Conservation (phyloP, 1,140 invertebrate genomes). For the Mercenaria mercenaria region DNA sequence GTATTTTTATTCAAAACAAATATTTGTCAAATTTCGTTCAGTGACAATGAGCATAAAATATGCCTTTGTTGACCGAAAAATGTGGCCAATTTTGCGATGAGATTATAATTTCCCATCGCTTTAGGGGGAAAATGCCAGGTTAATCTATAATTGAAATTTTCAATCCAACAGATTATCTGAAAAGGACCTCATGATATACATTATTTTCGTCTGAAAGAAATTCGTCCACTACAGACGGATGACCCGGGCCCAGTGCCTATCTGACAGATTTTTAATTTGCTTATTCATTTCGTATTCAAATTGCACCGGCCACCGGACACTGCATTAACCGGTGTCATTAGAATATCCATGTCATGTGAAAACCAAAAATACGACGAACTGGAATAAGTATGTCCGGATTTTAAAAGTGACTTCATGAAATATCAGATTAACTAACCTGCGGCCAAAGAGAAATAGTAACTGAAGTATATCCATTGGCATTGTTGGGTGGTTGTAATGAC, state of each 20-base stretch:
- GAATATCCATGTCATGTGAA: conserved; percentile 6
- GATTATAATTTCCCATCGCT: conserved; percentile 45
- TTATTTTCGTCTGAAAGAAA: conserved; percentile 15
- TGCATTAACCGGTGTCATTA: neutral
- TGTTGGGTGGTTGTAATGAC: too few relatives aligned
- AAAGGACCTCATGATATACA: neutral
- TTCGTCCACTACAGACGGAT: conserved; percentile 29
- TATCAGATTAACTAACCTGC: too few relatives aligned
- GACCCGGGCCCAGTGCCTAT: conserved; percentile 20
- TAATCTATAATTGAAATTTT: conserved; percentile 65
- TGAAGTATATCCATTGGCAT: too few relatives aligned
- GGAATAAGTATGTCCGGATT: neutral
- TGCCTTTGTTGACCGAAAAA: neutral
- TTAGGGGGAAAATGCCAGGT: neutral
- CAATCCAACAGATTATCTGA: conserved; percentile 43
- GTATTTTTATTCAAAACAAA: conserved; percentile 14
- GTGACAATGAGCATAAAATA: conserved; percentile 21
- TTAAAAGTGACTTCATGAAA: too few relatives aligned
- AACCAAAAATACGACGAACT: neutral
- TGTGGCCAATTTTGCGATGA: conserved; percentile 11
- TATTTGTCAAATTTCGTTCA: conserved; percentile 35
- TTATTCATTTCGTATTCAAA: conserved; percentile 41
- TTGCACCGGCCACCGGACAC: conserved; percentile 19
- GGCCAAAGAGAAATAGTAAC: too few relatives aligned
- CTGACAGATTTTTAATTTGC: conserved; percentile 56